These are phyloP conservation scores for Pleuronectes platessa DNA, from an alignment of 2,113 vertebrate species.

Conservation along the genomic window DNA sequence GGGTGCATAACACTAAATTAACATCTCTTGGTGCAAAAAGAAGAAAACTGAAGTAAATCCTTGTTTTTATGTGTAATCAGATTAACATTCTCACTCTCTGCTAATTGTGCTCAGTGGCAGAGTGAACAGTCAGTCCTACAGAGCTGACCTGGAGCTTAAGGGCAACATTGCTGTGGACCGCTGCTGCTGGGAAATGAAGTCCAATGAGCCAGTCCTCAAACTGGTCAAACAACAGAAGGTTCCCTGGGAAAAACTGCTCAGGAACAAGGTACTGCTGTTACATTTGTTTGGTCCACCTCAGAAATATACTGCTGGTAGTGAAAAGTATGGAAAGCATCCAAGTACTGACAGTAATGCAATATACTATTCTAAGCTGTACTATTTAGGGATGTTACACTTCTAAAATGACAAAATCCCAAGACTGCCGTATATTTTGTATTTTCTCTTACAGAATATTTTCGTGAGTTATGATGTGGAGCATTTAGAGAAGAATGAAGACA, in stretches of 20 bases:
- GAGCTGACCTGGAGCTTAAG: slow-evolving; percentile 65
- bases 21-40: no score
- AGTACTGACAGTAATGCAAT: no score
- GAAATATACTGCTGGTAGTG: no score
- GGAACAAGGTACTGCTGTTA: slow-evolving; percentile 65
- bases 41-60: no score
- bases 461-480: slow-evolving; percentile 78
- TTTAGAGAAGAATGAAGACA: slow-evolving; percentile 64
- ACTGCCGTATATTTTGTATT: not conserved
- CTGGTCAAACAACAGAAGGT: slow-evolving; percentile 69
- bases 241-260: slow-evolving; percentile 71
- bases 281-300: not conserved
- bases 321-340: no score
- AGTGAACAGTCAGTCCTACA: slow-evolving; percentile 61
- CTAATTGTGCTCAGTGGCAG: slow-evolving; percentile 60
- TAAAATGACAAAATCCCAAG: no score
- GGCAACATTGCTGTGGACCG: slow-evolving; percentile 48
- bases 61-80: not conserved
- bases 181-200: slow-evolving; percentile 74
- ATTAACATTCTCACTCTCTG: not conserved
- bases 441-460: slow-evolving; percentile 72
- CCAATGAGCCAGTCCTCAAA: slow-evolving; percentile 74
- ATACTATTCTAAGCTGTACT: no score
- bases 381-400: no score
- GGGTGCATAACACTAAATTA: no score